Evolutionary conservation across 2,113 vertebrate species (phyloP).

Genomic region (Mystacornis crossleyi): DNA sequence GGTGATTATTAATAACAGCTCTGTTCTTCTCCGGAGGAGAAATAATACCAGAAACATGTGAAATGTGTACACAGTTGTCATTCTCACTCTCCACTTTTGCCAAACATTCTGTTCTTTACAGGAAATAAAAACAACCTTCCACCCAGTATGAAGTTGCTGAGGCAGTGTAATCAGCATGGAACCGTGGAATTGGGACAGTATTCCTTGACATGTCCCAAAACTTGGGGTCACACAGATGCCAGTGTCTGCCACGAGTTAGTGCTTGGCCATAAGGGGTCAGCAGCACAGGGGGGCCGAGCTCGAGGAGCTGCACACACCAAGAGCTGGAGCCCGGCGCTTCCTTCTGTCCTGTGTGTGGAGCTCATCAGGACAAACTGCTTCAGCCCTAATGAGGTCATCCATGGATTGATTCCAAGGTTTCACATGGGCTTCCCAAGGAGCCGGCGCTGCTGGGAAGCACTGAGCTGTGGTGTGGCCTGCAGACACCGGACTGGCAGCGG

Average conservation of each 20-base stretch:
- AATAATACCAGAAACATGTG: constrained; percentile 28
- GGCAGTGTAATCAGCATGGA: not conserved
- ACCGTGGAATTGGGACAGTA: not conserved
- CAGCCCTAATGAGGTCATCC: not conserved
- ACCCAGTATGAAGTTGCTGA: not conserved
- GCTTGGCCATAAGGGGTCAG: not conserved
- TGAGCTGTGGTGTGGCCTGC: not conserved
- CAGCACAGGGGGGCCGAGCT: not conserved
- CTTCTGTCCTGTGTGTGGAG: not conserved
- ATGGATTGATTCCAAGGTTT: not conserved
- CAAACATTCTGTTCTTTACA: not conserved
- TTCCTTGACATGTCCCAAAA: not conserved
- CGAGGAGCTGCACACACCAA: not conserved
- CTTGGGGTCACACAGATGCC: not conserved
- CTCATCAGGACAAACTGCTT: not conserved
- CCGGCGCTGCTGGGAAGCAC: not conserved
- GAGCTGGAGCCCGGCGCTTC: not conserved
- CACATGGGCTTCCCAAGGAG: not conserved
- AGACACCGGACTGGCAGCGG: not conserved
- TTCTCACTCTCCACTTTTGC: constrained; percentile 4
- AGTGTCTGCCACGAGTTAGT: not conserved
- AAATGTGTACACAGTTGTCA: constrained; percentile 62
- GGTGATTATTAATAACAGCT: constrained; percentile 62
- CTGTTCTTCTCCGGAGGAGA: constrained; percentile 13
- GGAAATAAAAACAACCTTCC: constrained; percentile 27